Conservation (phyloP, 2,888 invertebrate species). For the Imbricaverruca yamaguchii region DNA sequence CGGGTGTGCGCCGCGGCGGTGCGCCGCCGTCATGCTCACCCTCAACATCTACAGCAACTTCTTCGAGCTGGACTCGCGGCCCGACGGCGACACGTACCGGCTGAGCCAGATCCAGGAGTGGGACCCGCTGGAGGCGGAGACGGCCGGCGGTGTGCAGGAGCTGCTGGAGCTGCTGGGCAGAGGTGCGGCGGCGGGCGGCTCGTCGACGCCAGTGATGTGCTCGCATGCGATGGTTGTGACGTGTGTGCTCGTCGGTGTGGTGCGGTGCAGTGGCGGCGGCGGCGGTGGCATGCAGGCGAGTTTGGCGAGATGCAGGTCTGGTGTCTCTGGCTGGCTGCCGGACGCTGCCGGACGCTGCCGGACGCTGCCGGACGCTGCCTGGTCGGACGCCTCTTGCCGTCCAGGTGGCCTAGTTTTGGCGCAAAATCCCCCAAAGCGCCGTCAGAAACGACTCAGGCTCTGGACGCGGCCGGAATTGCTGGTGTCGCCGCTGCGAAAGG, state of each 20-base stretch:
- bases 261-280: too few relatives aligned
- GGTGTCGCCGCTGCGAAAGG: too few relatives aligned
- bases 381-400: too few relatives aligned
- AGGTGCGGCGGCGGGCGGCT: constrained; percentile 44
- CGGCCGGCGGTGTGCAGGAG: constrained; percentile 54
- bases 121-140: constrained; percentile 65
- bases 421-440: too few relatives aligned
- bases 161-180: constrained; percentile 61
- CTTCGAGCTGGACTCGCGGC: constrained; percentile 47
- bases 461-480: too few relatives aligned
- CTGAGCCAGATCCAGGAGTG: constrained; percentile 81
- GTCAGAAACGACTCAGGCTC: too few relatives aligned
- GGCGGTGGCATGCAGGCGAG: too few relatives aligned
- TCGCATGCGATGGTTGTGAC: constrained; percentile 14
- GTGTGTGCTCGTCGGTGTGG: not conserved
- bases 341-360: too few relatives aligned
- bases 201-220: not conserved
- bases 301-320: too few relatives aligned
- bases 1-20: not conserved
- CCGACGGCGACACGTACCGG: constrained; percentile 55
- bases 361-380: too few relatives aligned
- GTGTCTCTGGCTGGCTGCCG: too few relatives aligned
- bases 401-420: too few relatives aligned
- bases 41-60: constrained; percentile 76
- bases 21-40: constrained; percentile 48